These are phyloP conservation scores for Drosophila sechellia DNA, from an alignment of 1,140 invertebrate species.

Conservation along the genomic window DNA sequence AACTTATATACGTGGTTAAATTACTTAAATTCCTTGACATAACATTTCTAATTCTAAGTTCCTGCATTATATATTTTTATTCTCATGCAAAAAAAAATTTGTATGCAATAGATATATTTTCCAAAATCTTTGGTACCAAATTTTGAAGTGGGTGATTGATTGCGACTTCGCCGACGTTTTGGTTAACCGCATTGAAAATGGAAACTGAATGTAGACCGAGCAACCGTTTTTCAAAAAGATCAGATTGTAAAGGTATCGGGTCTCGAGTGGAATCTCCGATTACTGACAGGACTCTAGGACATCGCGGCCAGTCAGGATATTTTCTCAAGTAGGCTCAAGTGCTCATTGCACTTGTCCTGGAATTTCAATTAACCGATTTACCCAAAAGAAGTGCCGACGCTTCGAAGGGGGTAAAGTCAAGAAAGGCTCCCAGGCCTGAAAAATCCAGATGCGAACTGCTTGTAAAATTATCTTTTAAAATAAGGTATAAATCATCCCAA, in stretches of 20 bases:
- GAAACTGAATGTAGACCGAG: slow-evolving; percentile 4
- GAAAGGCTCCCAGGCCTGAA: neutral
- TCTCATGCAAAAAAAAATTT: neutral
- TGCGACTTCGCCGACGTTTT: slow-evolving; percentile 8
- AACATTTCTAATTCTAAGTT: too few relatives aligned
- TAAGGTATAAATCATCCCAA: neutral
- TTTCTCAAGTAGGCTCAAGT: slow-evolving; percentile 22
- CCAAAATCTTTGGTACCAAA: neutral
- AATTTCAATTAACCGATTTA: slow-evolving; percentile 30
- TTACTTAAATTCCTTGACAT: too few relatives aligned
- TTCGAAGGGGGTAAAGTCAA: slow-evolving; percentile 19
- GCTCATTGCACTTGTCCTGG: slow-evolving; percentile 28
- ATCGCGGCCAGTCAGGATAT: slow-evolving; percentile 7
- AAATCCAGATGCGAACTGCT: neutral
- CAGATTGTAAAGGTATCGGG: neutral
- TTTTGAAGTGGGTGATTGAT: slow-evolving; percentile 38
- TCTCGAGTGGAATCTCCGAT: slow-evolving; percentile 34
- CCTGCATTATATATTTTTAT: too few relatives aligned
- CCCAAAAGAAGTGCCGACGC: slow-evolving; percentile 26
- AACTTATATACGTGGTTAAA: too few relatives aligned
- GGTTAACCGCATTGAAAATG: slow-evolving; percentile 39
- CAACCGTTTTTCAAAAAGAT: neutral
- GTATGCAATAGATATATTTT: neutral
- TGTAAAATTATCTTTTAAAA: neutral
- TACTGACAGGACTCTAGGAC: slow-evolving; percentile 33